Percentiles rank a stretch among this genome's conserved stretches.
These are phyloP conservation scores for Anarhynchus alexandrinus DNA, from an alignment of 2,113 vertebrate species.

Conservation along the genomic window DNA sequence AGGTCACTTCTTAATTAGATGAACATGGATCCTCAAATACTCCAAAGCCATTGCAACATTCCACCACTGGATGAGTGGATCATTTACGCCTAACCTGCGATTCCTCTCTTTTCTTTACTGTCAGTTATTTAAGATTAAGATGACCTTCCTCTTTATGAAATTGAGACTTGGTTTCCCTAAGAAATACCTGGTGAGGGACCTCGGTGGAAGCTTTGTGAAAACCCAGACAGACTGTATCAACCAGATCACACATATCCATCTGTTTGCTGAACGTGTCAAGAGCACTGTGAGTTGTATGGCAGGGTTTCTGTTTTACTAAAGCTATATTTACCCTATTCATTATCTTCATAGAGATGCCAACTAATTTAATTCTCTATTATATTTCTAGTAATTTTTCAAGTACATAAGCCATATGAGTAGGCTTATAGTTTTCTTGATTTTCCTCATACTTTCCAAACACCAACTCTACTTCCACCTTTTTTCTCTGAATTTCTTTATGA, in stretches of 20 bases:
- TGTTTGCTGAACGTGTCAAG: not conserved
- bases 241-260: not conserved
- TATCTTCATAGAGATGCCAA: not conserved
- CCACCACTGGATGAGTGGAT: not conserved
- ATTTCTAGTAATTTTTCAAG: not conserved
- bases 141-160: not conserved
- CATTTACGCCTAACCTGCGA: not conserved
- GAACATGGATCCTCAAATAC: not conserved
- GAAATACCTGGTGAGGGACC: not conserved
- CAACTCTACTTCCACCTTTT: not conserved
- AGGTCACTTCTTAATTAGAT: not conserved
- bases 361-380: not conserved
- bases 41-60: not conserved
- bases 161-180: not conserved
- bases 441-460: not conserved
- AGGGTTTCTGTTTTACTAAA: not conserved
- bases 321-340: not conserved
- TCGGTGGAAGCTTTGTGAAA: not conserved
- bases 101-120: not conserved
- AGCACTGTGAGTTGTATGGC: not conserved
- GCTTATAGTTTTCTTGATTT: not conserved
- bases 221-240: not conserved
- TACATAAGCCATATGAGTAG: not conserved
- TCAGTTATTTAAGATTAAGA: not conserved
- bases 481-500: not conserved